Evolutionary conservation across 1,140 invertebrate genomes (phyloP).

Genomic region (Antheraea mylitta): DNA sequence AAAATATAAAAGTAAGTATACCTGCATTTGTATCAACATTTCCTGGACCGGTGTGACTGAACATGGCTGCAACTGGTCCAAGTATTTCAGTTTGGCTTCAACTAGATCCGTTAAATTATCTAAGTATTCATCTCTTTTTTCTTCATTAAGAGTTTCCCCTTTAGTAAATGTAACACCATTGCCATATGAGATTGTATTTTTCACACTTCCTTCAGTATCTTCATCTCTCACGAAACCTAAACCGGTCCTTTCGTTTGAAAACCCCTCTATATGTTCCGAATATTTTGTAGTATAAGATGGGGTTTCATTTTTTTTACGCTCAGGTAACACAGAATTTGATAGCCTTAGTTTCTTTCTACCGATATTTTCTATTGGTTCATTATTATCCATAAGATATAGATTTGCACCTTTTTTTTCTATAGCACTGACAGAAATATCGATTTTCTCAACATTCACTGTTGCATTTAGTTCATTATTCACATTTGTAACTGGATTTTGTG

Average conservation of each 20-base stretch:
- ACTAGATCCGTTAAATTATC: conserved; percentile 55
- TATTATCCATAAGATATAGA: conserved; percentile 44
- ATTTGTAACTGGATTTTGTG: conserved; percentile 21
- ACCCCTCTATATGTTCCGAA: conserved; percentile 63
- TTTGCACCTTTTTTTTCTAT: conserved; percentile 57
- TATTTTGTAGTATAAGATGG: conserved; percentile 68
- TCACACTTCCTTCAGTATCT: conserved; percentile 35
- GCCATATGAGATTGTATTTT: conserved; percentile 58
- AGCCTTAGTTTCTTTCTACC: conserved; percentile 60
- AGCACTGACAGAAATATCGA: not conserved
- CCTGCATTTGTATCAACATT: conserved; percentile 70
- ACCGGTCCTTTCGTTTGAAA: conserved; percentile 59
- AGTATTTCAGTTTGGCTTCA: conserved; percentile 61
- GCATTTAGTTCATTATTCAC: conserved; percentile 17
- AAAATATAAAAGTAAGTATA: conserved; percentile 21
- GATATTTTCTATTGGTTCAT: conserved; percentile 40
- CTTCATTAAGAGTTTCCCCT: conserved; percentile 64
- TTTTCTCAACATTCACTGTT: conserved; percentile 7
- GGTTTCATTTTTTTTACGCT: conserved; percentile 44
- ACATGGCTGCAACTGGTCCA: conserved; percentile 53
- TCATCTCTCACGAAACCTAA: conserved; percentile 63
- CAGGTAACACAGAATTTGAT: conserved; percentile 61
- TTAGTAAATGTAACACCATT: conserved; percentile 67
- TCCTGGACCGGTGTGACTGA: conserved; percentile 57
- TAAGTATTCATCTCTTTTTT: conserved; percentile 57